A percentile compares a stretch with the other conserved stretches of the same genome.
Evolutionary conservation across 2,113 vertebrate genomes (phyloP).

Genomic region (Fregetta grallaria): DNA sequence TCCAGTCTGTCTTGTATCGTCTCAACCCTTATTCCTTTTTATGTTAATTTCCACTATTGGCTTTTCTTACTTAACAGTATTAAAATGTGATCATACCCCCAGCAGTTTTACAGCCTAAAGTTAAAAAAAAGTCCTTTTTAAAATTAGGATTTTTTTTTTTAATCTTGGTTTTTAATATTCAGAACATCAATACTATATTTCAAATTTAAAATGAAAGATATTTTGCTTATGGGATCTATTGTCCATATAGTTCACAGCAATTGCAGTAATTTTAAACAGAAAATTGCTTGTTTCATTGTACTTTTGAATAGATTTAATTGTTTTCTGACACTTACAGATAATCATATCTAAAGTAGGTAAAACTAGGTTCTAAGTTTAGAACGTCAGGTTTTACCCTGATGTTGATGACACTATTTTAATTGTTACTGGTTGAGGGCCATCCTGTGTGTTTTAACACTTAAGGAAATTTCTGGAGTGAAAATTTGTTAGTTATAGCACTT

Average conservation of each 20-base stretch:
- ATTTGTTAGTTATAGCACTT: neutral
- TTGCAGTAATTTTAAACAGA: neutral
- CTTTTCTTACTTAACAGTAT: neutral
- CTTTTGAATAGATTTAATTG: neutral
- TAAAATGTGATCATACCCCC: neutral
- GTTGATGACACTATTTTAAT: neutral
- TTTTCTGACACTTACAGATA: neutral
- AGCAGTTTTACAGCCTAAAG: neutral
- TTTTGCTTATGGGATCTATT: neutral
- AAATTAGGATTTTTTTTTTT: neutral
- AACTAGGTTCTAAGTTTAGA: neutral
- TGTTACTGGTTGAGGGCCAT: neutral
- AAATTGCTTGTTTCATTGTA: neutral
- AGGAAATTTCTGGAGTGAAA: neutral
- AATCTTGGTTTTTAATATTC: neutral
- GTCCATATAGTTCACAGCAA: neutral
- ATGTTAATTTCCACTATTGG: neutral
- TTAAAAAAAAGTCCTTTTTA: neutral
- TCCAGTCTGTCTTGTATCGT: neutral
- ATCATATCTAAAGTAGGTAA: neutral
- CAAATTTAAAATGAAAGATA: neutral
- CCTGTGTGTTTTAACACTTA: neutral
- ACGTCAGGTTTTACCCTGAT: neutral
- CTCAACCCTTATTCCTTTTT: neutral
- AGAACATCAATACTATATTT: neutral